Conservation (phyloP, 1,140 invertebrate genomes). For the Caenorhabditis elegans region WBcel235 BX284604.4:10524501-10525000, state of each 20-base stretch:
- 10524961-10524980: constrained; percentile 20
- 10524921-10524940: neutral
- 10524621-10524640: neutral
- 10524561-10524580: neutral
- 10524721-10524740: neutral
- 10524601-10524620: too few species aligned
- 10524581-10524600: too few species aligned
- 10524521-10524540: too few species aligned
- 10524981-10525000: neutral
- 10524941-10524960: neutral
- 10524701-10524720: neutral
- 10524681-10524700: constrained; percentile 17
- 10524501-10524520: too few species aligned
- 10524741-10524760: neutral
- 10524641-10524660: neutral
- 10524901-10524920: neutral
- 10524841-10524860: neutral
- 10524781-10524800: neutral
- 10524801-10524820: neutral
- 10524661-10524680: neutral
- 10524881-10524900: too few species aligned
- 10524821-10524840: neutral
- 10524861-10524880: neutral
- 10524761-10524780: constrained; percentile 28
- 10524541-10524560: neutral